Conservation (phyloP, 2,797 vertebrate genomes). For the Macropus fuliginosus region DNA sequence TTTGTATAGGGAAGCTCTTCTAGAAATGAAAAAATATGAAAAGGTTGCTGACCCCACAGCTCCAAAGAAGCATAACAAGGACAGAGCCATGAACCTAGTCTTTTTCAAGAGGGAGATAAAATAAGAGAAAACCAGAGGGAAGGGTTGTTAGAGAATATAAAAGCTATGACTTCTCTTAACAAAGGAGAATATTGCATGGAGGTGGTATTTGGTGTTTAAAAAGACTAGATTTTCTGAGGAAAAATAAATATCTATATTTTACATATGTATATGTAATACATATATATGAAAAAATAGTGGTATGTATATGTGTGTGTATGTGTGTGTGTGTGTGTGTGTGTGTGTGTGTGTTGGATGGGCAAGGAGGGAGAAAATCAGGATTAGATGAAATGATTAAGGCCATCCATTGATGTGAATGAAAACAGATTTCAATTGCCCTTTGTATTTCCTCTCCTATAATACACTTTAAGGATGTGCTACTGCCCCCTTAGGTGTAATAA, state of each 20-base stretch:
- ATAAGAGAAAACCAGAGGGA: neutral
- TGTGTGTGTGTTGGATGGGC: neutral
- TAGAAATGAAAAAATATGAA: neutral
- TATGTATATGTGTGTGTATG: neutral
- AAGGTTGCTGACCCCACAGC: neutral
- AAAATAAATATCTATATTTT: too few relatives aligned
- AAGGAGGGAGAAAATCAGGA: neutral
- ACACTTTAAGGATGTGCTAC: neutral
- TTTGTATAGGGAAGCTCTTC: neutral
- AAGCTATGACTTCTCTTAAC: neutral
- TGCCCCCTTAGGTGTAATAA: neutral
- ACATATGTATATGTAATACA: too few relatives aligned
- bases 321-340: neutral
- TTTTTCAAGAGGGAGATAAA: neutral
- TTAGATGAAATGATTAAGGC: neutral
- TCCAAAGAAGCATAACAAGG: neutral
- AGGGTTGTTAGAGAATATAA: neutral
- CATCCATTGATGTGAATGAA: neutral
- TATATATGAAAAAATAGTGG: too few relatives aligned
- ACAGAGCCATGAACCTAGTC: neutral
- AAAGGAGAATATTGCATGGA: neutral
- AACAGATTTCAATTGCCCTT: slow-evolving; percentile 9
- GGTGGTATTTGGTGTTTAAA: neutral
- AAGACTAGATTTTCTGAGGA: neutral
- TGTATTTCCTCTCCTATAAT: neutral